Conservation (phyloP, 2,113 vertebrate species). For the Chaetura pelagica region DNA sequence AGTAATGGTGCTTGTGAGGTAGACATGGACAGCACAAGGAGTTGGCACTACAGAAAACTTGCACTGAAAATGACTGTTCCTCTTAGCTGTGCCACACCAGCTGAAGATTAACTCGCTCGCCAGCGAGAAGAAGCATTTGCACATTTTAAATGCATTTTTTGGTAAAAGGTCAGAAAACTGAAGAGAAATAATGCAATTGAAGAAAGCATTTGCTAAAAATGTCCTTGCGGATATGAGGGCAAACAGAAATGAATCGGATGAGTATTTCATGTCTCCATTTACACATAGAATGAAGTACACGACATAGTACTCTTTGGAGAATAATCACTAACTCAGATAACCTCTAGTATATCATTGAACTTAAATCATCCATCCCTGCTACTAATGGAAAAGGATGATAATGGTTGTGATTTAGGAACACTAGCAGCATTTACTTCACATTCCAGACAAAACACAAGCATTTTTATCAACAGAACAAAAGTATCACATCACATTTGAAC, state of each 20-base stretch:
- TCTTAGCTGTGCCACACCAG: neutral
- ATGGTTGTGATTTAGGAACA: neutral
- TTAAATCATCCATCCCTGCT: neutral
- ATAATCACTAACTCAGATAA: slow-evolving; percentile 33
- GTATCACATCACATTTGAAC: neutral
- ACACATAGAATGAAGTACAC: neutral
- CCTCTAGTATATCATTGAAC: slow-evolving; percentile 1
- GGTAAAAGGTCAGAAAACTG: neutral
- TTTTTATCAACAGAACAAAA: slow-evolving; percentile 2
- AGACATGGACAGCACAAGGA: neutral
- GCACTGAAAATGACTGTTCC: neutral
- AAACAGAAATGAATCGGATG: neutral
- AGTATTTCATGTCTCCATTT: neutral
- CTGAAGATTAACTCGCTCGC: neutral
- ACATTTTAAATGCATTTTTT: neutral
- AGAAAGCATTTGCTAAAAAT: neutral
- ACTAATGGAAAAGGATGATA: slow-evolving; percentile 33
- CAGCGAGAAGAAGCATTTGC: neutral
- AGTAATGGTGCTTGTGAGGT: neutral
- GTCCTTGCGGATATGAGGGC: neutral
- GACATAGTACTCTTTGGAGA: slow-evolving; percentile 1
- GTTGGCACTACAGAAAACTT: neutral
- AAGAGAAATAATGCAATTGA: neutral
- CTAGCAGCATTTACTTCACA: neutral
- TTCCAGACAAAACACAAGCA: neutral